Conservation (phyloP, 2,797 vertebrate genomes). For the Siniperca scherzeri region DNA sequence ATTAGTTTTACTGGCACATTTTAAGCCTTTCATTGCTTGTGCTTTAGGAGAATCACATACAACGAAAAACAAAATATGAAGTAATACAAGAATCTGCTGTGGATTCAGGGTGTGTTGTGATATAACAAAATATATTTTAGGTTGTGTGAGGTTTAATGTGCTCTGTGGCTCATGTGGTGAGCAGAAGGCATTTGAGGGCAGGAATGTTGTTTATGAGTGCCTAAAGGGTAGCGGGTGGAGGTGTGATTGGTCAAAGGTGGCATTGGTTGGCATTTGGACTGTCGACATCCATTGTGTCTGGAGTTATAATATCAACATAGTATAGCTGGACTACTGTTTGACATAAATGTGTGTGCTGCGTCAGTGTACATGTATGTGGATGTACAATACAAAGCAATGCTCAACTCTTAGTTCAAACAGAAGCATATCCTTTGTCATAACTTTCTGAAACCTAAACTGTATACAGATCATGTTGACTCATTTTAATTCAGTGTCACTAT, state of each 20-base stretch:
- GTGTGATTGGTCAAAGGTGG: constrained; percentile 49
- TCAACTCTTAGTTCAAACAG: background rate
- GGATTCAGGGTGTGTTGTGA: background rate
- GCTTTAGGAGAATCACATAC: background rate
- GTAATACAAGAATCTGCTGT: background rate
- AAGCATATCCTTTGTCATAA: constrained; percentile 5
- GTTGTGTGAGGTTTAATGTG: constrained; percentile 7
- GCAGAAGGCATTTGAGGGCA: constrained; percentile 45
- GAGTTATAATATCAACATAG: constrained; percentile 34
- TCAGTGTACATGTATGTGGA: background rate
- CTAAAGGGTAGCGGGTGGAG: constrained; percentile 39
- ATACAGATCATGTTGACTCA: background rate
- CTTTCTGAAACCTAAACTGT: constrained; percentile 25
- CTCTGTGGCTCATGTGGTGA: background rate
- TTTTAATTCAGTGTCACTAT: constrained; percentile 17
- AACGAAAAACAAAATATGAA: background rate
- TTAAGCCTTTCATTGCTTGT: background rate
- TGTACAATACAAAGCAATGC: background rate
- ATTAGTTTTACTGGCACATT: background rate
- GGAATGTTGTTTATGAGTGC: constrained; percentile 71
- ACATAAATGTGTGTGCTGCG: constrained; percentile 8
- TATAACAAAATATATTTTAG: constrained; percentile 1
- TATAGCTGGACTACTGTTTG: constrained; percentile 19
- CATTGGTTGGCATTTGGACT: constrained; percentile 59
- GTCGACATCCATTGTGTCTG: constrained; percentile 73